Evolutionary conservation across 2,113 vertebrate genomes (phyloP), one percentile per base, ranked within the genome.

Genomic region (Neoarius graeffei): DNA sequence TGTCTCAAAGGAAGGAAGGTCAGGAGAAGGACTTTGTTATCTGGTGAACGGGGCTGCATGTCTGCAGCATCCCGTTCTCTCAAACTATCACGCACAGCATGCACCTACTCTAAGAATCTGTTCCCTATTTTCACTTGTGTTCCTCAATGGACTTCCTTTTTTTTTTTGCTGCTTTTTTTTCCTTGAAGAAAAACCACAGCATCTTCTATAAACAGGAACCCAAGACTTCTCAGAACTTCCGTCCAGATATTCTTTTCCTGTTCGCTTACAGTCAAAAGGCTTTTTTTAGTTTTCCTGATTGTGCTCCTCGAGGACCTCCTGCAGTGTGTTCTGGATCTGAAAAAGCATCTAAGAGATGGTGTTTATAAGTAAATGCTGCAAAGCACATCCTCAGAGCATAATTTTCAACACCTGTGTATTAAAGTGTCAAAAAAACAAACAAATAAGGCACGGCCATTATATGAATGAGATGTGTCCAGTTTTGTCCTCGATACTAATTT

Each of bases 141-240:
- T 92, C 88, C 88, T 85, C 73, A 30, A 3, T 52, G 3, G 27
- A 8, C 23, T 52, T 79, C 59, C 25, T 42, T 42, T 42, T 42
- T 57, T 54, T 74, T 74, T 73, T 83, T 56, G 17, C 69, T 67
- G 54, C 60, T 80, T 88, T 87, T 85, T 9, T 79, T 88, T 86
- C 85, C 42, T 13, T 86, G 90, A 92, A 88, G 92, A 69, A 85
- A 88, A 84, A 83, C 30, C 85, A 25, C n/a, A 71, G 62, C 74
- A 60, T 69, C 13, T 57, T 87, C n/a, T 86, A 79, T 92, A 94
- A 94, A 94, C 93, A 93, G 93, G 92, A 94, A 92, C 87, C 77
- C 57, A 71, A 77, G 89, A n/a, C 66, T 74, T 83, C 86, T 91
- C 84, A 84, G 92, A 92, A 93, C 92, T 90, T 69, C 54, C 85